Conservation (phyloP, 2,113 vertebrate species). For the Lepidothrix coronata region DNA sequence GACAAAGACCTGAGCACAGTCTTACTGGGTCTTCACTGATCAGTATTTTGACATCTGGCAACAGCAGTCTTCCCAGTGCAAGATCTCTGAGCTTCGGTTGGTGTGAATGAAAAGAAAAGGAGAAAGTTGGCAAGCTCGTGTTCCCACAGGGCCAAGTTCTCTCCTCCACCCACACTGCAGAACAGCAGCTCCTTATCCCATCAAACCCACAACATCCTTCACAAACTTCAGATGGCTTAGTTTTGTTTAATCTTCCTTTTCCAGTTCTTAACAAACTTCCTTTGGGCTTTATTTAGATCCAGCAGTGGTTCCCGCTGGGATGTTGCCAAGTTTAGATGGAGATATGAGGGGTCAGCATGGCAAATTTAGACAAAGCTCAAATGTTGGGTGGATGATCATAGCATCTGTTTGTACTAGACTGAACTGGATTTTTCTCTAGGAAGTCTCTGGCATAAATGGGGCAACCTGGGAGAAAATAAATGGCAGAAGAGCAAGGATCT, state of each 20-base stretch:
- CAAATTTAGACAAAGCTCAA: background rate
- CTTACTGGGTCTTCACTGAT: background rate
- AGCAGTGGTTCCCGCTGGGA: background rate
- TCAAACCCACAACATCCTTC: background rate
- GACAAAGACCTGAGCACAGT: background rate
- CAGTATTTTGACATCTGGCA: background rate
- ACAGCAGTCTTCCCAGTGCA: background rate
- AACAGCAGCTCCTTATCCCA: background rate
- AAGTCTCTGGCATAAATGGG: background rate
- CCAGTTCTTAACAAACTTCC: background rate
- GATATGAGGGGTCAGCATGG: background rate
- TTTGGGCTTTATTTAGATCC: background rate
- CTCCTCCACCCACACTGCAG: background rate
- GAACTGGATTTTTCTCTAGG: background rate
- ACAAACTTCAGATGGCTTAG: background rate
- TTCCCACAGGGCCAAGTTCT: background rate
- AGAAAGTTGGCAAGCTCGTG: background rate
- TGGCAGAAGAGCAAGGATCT: background rate
- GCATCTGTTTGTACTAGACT: background rate
- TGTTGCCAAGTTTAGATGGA: background rate
- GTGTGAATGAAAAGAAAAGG: background rate
- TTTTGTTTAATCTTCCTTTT: conserved; percentile 28
- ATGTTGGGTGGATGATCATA: background rate
- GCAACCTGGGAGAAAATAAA: background rate
- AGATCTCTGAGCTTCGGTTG: background rate